A percentile compares a stretch with the other conserved stretches of the same genome.
Conservation (phyloP, 2,797 vertebrate genomes). For the Hylomyscus alleni region DNA sequence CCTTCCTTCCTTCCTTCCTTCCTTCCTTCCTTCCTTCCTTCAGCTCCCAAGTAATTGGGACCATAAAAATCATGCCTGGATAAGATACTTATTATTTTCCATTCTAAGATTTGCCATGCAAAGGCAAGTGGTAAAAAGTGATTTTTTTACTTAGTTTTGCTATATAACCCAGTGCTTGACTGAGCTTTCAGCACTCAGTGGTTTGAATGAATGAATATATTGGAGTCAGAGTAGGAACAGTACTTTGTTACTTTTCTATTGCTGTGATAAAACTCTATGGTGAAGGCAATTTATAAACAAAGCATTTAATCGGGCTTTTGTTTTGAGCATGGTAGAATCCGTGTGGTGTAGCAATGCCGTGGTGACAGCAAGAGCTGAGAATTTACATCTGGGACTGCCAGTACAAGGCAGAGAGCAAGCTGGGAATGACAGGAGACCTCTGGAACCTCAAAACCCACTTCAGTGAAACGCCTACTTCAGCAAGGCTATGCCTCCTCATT, state of each 20-base stretch:
- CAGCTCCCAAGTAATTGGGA: background rate
- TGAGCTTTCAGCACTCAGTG: background rate
- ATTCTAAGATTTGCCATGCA: background rate
- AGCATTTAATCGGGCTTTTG: background rate
- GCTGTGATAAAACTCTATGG: background rate
- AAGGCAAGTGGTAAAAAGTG: background rate
- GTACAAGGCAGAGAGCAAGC: background rate
- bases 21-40: background rate
- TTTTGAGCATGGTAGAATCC: background rate
- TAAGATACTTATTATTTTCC: background rate
- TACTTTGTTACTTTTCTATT: background rate
- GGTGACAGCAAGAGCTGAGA: background rate
- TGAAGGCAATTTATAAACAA: background rate
- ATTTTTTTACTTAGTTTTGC: background rate
- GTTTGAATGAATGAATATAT: background rate
- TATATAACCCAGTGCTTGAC: background rate
- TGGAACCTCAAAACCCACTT: too few species aligned
- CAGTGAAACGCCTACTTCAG: background rate
- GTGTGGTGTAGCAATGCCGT: background rate
- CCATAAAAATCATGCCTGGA: background rate
- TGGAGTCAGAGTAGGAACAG: background rate
- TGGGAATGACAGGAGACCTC: background rate
- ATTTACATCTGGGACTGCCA: background rate
- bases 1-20: accelerated
- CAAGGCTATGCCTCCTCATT: too few species aligned